These are phyloP conservation scores for Pycnomerus fuliginosus DNA, from an alignment of 2,888 invertebrate genomes.

Conservation along the genomic window DNA sequence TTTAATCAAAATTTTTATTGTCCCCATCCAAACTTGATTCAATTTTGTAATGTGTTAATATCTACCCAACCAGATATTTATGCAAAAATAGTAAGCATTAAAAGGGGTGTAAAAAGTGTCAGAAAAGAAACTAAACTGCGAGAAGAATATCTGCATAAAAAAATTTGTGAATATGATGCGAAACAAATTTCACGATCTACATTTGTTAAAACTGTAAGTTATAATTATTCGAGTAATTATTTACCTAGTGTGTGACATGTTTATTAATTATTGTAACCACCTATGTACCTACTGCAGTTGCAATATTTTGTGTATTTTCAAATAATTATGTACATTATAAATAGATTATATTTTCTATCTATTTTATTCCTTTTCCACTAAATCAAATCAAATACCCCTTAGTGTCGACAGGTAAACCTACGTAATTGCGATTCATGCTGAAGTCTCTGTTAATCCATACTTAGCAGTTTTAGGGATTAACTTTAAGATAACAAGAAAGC, in stretches of 20 bases:
- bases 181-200: neutral
- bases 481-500: no score
- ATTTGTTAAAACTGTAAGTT: constrained; percentile 2
- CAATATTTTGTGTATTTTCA: neutral
- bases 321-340: no score
- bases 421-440: no score
- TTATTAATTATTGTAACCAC: no score
- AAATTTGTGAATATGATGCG: constrained; percentile 1
- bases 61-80: neutral
- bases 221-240: no score
- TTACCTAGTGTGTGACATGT: no score
- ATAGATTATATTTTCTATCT: no score
- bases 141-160: neutral
- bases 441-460: no score
- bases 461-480: no score
- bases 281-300: neutral
- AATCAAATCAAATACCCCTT: no score
- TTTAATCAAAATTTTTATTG: constrained; percentile 1
- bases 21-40: neutral
- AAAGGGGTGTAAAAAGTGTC: neutral
- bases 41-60: neutral
- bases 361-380: no score
- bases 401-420: no score
- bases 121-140: constrained; percentile 2
- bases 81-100: neutral